Evolutionary conservation across 2,888 invertebrate genomes (phyloP).

Genomic region (Mythimna loreyi): DNA sequence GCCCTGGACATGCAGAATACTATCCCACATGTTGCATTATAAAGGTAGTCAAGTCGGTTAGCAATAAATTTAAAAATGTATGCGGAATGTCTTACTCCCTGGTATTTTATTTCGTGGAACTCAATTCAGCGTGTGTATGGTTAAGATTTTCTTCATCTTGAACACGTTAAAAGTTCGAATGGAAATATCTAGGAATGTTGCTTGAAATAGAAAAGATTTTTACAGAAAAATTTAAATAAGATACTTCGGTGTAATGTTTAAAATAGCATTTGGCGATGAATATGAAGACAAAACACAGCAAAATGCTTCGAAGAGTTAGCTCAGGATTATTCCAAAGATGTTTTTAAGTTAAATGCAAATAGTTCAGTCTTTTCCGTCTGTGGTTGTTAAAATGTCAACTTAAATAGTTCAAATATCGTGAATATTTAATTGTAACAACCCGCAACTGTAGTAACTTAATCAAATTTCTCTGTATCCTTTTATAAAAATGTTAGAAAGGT

Average conservation of each 20-base stretch:
- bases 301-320: neutral
- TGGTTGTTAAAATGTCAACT: too few relatives aligned
- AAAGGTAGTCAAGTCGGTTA: conserved; percentile 67
- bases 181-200: neutral
- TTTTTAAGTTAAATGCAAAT: neutral
- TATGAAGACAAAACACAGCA: neutral
- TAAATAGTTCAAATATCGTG: conserved; percentile 1
- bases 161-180: conserved; percentile 32
- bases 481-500: too few relatives aligned
- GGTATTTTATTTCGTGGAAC: conserved; percentile 60
- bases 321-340: neutral
- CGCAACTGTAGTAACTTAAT: neutral
- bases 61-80: conserved; percentile 79
- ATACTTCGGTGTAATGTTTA: conserved; percentile 1
- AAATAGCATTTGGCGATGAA: neutral
- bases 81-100: conserved; percentile 59
- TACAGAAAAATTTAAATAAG: neutral
- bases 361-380: neutral
- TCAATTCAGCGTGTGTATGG: conserved; percentile 46
- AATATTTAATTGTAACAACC: neutral
- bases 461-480: neutral
- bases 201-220: neutral
- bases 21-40: conserved; percentile 60
- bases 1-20: conserved; percentile 36
- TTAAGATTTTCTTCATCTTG: conserved; percentile 53